Evolutionary conservation across 2,888 invertebrate genomes (phyloP).

Genomic region (Ligdia adustata): DNA sequence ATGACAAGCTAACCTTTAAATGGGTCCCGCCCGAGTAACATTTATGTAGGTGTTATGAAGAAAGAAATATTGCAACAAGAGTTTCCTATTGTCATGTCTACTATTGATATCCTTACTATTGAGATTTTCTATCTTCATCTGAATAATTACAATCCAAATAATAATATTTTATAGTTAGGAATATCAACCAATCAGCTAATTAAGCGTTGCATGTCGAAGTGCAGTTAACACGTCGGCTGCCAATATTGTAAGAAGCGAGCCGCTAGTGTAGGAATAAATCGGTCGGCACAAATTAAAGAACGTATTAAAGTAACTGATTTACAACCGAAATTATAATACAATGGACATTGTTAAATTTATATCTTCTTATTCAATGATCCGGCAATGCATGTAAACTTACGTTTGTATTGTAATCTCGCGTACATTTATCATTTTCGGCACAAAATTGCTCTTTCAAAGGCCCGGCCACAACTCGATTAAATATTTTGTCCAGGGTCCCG

Average conservation of each 20-base stretch:
- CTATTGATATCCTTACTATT: too few relatives aligned
- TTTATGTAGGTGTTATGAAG: too few relatives aligned
- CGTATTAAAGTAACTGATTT: conserved; percentile 67
- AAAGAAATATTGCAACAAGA: too few relatives aligned
- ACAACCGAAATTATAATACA: conserved; percentile 68
- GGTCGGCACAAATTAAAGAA: conserved; percentile 64
- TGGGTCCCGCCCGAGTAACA: too few relatives aligned
- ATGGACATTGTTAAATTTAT: conserved; percentile 64
- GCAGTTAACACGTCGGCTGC: conserved; percentile 51
- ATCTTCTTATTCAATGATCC: conserved; percentile 59
- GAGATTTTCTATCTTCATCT: too few relatives aligned
- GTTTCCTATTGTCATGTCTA: too few relatives aligned
- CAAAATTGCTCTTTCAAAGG: conserved; percentile 40
- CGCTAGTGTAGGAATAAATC: conserved; percentile 57
- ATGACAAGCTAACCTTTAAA: too few relatives aligned
- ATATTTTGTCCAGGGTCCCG: too few relatives aligned
- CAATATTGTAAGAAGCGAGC: conserved; percentile 46
- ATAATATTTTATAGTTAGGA: neutral
- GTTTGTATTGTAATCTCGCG: conserved; percentile 45
- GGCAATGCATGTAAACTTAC: conserved; percentile 50
- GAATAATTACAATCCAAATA: too few relatives aligned
- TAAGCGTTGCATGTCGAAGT: conserved; percentile 42
- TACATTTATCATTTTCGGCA: conserved; percentile 44
- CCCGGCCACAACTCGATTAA: conserved; percentile 36
- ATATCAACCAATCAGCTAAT: conserved; percentile 29